A percentile compares a stretch with the other conserved stretches of the same genome.
phyloP scores from a whole-genome alignment of 2,797 vertebrate species.

The Hozukius guyotensis region DNA sequence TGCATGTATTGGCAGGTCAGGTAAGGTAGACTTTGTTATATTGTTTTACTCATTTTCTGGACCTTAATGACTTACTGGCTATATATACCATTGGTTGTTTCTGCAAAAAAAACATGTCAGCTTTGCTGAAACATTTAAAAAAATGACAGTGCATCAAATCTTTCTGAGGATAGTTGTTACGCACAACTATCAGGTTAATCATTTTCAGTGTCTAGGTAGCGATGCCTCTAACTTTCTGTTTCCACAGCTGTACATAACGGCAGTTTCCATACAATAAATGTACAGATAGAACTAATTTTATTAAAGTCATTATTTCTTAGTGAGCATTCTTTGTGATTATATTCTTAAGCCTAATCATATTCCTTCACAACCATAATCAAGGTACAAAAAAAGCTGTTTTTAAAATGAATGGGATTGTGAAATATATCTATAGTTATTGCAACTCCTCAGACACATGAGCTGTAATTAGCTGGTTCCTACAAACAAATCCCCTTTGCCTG shows the following conservation, averaged over 20 bases:
- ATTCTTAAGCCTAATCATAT: not conserved
- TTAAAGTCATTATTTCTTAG: not conserved
- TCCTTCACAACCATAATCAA: not conserved
- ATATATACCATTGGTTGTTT: not conserved
- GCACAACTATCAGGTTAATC: not conserved
- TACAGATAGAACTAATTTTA: not conserved
- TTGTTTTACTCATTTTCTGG: not conserved
- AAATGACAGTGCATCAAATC: not conserved
- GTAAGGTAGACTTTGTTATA: not conserved
- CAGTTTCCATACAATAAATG: not conserved
- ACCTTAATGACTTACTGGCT: not conserved
- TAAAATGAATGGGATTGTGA: not conserved
- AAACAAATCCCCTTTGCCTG: not conserved
- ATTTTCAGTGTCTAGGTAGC: not conserved
- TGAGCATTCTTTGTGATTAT: not conserved
- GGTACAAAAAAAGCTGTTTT: not conserved
- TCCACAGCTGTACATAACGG: not conserved
- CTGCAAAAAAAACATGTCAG: not conserved
- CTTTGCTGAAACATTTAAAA: not conserved
- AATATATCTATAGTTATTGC: not conserved
- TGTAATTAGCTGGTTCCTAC: not conserved
- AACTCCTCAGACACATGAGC: not conserved
- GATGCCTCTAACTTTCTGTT: not conserved
- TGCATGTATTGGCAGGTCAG: not conserved
- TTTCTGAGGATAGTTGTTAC: not conserved